Conservation (phyloP, 2,888 invertebrate species). For the Parelbella ahira region DNA sequence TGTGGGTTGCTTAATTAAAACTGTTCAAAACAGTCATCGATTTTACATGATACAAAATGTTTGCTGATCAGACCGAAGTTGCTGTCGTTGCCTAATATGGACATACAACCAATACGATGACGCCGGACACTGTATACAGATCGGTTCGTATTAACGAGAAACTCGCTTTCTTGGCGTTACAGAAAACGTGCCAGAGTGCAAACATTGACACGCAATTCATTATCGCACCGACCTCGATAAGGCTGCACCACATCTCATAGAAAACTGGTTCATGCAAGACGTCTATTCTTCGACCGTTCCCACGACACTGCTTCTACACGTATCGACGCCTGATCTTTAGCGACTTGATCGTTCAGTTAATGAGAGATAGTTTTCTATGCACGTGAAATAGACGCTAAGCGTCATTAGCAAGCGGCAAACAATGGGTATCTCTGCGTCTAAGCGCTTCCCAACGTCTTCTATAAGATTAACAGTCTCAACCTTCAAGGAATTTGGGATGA, state of each 20-base stretch:
- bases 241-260: conserved; percentile 59
- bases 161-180: conserved; percentile 38
- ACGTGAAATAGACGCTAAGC: conserved; percentile 39
- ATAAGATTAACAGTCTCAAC: conserved; percentile 2
- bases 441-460: conserved; percentile 18
- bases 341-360: conserved; percentile 66
- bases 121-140: background rate
- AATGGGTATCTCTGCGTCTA: conserved; percentile 30
- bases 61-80: conserved; percentile 29
- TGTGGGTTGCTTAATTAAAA: conserved; percentile 74
- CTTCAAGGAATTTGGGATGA: conserved; percentile 10
- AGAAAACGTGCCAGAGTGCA: conserved; percentile 50
- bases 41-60: conserved; percentile 38
- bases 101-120: conserved; percentile 3
- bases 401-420: conserved; percentile 34
- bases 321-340: conserved; percentile 54
- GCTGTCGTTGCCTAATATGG: conserved; percentile 30
- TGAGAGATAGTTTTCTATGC: conserved; percentile 56
- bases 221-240: conserved; percentile 71
- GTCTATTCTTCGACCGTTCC: conserved; percentile 66
- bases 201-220: conserved; percentile 68
- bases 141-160: conserved; percentile 1
- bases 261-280: conserved; percentile 70
- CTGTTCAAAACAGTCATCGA: conserved; percentile 56
- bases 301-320: conserved; percentile 62